These are phyloP conservation scores for Stomorhina lunata DNA, from an alignment of 2,888 invertebrate genomes.

Conservation along the genomic window DNA sequence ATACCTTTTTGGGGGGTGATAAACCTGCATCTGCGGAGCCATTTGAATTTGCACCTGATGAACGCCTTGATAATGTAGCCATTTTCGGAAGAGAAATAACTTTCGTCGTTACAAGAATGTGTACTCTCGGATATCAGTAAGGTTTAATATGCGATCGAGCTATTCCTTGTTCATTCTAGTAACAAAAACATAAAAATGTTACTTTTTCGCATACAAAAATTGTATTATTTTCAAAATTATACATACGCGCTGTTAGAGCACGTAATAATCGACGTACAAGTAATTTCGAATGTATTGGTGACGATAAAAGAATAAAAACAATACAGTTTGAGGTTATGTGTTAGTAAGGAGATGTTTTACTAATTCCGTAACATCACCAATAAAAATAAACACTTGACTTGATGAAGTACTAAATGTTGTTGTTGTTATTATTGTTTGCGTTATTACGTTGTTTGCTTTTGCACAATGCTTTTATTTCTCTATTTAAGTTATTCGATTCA, in stretches of 20 bases:
- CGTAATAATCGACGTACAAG: neutral
- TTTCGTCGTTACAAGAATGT: neutral
- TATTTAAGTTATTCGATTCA: neutral
- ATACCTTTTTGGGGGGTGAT: slow-evolving; percentile 62
- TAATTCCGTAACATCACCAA: neutral
- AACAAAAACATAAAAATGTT: neutral
- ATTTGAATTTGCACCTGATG: slow-evolving; percentile 53
- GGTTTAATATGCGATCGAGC: neutral
- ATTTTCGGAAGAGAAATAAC: slow-evolving; percentile 21
- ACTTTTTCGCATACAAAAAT: no score
- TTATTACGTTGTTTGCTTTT: neutral
- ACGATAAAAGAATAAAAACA: neutral
- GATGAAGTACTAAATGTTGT: neutral
- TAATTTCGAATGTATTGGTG: slow-evolving; percentile 1
- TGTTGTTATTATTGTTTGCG: neutral
- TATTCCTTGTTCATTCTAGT: neutral
- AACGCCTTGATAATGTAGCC: slow-evolving; percentile 44
- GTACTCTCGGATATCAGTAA: no score
- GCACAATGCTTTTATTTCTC: neutral
- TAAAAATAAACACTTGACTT: neutral
- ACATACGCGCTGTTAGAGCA: neutral
- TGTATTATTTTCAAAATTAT: no score
- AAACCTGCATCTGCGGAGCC: slow-evolving; percentile 12
- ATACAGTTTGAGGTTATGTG: slow-evolving; percentile 42
- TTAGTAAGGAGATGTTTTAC: slow-evolving; percentile 22